phyloP scores from a whole-genome alignment of 2,797 vertebrate genomes.

The Sitta carolinensis region DNA sequence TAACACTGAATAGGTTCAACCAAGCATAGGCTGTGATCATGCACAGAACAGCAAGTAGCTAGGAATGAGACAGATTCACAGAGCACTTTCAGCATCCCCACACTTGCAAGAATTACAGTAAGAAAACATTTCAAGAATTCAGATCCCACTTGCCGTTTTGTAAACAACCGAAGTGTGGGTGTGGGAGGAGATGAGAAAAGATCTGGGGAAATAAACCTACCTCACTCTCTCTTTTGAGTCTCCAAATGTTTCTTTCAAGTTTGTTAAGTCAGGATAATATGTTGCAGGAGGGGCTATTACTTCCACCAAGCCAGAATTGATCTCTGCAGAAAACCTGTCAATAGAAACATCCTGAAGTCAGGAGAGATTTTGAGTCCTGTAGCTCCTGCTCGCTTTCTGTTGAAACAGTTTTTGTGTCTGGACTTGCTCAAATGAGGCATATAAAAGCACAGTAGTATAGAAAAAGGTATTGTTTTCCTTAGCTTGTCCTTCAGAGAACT shows the following conservation, averaged over 20 bases:
- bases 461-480: background rate
- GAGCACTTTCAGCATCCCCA: background rate
- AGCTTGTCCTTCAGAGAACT: background rate
- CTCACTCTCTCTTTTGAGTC: conserved; percentile 96
- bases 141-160: conserved; percentile 27
- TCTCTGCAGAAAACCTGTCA: conserved; percentile 91
- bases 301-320: conserved; percentile 93
- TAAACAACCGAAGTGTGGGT: background rate
- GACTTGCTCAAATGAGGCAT: background rate
- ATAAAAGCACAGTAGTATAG: background rate
- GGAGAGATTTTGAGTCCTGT: background rate
- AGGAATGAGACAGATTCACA: background rate
- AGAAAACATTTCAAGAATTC: conserved; percentile 56
- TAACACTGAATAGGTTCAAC: background rate
- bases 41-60: background rate
- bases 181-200: conserved; percentile 2
- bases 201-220: conserved; percentile 73
- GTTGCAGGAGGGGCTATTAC: conserved; percentile 92
- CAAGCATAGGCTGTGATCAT: background rate
- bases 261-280: conserved; percentile 93
- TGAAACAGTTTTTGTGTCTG: background rate
- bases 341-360: conserved; percentile 17
- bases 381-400: background rate
- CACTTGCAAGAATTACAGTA: conserved; percentile 30
- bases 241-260: conserved; percentile 97